Evolutionary conservation across 1,140 invertebrate genomes (phyloP), one percentile per base, ranked within the genome.

Genomic region (Trichomalopsis sarcophagae): DNA sequence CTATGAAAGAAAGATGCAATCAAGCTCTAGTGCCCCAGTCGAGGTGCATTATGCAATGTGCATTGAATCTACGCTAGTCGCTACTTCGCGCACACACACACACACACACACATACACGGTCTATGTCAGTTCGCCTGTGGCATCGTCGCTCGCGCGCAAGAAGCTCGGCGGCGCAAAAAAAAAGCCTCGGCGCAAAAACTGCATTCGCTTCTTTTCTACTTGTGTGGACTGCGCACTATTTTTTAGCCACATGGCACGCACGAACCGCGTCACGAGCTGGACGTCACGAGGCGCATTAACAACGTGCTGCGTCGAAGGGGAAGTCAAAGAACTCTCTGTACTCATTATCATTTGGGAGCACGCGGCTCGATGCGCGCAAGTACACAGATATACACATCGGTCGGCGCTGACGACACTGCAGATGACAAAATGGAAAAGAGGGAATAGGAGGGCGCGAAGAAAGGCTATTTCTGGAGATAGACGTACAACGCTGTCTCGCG

Each of bases 291-390:
- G 33, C 40, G 9, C 44, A 74, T 74, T 74, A 74, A 30, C 36
- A 74, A 30, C 36, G 36, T 36, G 30, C 73, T 33, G 14, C 5
- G 27, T 13, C 17, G 55, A 62, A 62, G 55, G 55, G 55, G 17
- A 33, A 79, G 77, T 79, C 77, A 79, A 79, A 21, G 77, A 79
- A 79, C 77, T 79, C 77, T 10, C 30, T 40, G 27, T 3, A 10
- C 74, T 47, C 36, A 76, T 76, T 76, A 76, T 76, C 36, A 76
- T 76, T 76, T 76, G 23, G 36, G 47, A 50, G 47, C 47, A 50
- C 47, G 47, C 14, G 13, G 9, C 11, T 50, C 47, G 14, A 13
- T 50, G 14, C 47, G 14, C 10, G 10, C 14, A 50, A 4, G 3
- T 62, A 62, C 17, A 62, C n/a, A 62, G 1, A 62, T 21, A 62